Base-by-base conservation (phyloP, 2,797 vertebrate genomes). In the Chaunax sp. region DNA sequence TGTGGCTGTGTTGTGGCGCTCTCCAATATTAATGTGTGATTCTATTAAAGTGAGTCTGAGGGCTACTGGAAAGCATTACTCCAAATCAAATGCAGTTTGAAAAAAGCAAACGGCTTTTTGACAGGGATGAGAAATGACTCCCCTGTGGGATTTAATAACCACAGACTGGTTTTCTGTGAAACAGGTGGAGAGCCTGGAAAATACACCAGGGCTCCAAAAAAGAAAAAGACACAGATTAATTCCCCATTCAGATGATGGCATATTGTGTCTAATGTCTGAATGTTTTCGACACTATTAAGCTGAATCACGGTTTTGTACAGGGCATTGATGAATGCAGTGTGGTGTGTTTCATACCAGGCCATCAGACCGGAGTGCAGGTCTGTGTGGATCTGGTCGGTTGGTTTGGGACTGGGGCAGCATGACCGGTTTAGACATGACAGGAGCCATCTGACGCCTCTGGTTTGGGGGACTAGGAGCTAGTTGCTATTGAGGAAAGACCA, bases 361-460 rank as follows among this genome's bases (percentile, higher is more conserved):
- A 77, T 98, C 97, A 0, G 95, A 92, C 65, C 94, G 97, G 80
- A 95, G 89, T 6, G 95, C 92, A 47, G 95, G 80, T 91, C 95
- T 94, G 88, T 94, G 94, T 41, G 93, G 83, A 18, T 92, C 91
- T 35, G 89, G 85, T 8, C 89, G 82, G 8, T 72, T 74, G 22
- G 90, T 90, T 85, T 95, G 96, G 45, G 95, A 87, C 87, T 96
- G 96, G 18, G 96, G 96, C 78, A 99, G 93, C 97, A 98, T 98
- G 90, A 98, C 89, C 0, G 97, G 97, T 80, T 98, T 99, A 69
- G 98, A 98, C 87, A 97, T 95, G 84, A 96, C 92, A 9, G 96
- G 94, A 57, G 94, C 88, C 54, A 88, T 91, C 83, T 96, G 96
- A 66, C 93, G 94, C 77, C 95, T 93, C 62, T 97, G 96, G 69